These are phyloP conservation scores for Zaprionus obscuricornis DNA, from an alignment of 2,888 invertebrate species.

Conservation along the genomic window DNA sequence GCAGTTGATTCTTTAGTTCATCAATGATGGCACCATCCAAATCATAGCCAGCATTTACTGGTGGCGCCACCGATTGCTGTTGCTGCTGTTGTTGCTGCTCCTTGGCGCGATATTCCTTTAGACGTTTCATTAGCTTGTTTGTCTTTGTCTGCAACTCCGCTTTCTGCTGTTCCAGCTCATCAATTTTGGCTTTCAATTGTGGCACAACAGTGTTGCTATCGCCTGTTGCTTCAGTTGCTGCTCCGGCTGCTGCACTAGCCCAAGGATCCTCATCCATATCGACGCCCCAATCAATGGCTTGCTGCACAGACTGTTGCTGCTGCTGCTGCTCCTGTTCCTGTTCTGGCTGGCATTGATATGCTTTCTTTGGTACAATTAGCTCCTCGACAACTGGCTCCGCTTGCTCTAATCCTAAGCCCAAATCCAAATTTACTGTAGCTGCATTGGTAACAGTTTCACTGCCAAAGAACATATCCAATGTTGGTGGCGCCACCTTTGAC, in stretches of 20 bases:
- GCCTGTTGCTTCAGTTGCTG: not conserved
- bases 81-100: conserved; percentile 36
- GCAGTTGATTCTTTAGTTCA: conserved; percentile 89
- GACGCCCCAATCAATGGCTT: conserved; percentile 59
- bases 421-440: conserved; percentile 8
- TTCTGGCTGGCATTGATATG: conserved; percentile 84
- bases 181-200: too few species aligned
- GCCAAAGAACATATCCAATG: conserved; percentile 82
- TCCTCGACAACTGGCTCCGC: conserved; percentile 80
- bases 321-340: conserved; percentile 10
- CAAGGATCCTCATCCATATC: conserved; percentile 85
- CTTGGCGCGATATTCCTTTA: conserved; percentile 91
- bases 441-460: conserved; percentile 32
- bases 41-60: conserved; percentile 83
- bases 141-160: conserved; percentile 88
- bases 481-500: conserved; percentile 39
- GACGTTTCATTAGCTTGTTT: conserved; percentile 91
- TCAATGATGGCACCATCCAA: conserved; percentile 92
- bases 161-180: conserved; percentile 84
- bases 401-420: conserved; percentile 46
- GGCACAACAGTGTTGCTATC: too few species aligned
- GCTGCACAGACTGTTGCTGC: not conserved
- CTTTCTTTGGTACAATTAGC: conserved; percentile 85
- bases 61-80: conserved; percentile 5
- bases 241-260: conserved; percentile 83